phyloP scores from a whole-genome alignment of 2,888 invertebrate species.

The Priocnemis perturbator region DNA sequence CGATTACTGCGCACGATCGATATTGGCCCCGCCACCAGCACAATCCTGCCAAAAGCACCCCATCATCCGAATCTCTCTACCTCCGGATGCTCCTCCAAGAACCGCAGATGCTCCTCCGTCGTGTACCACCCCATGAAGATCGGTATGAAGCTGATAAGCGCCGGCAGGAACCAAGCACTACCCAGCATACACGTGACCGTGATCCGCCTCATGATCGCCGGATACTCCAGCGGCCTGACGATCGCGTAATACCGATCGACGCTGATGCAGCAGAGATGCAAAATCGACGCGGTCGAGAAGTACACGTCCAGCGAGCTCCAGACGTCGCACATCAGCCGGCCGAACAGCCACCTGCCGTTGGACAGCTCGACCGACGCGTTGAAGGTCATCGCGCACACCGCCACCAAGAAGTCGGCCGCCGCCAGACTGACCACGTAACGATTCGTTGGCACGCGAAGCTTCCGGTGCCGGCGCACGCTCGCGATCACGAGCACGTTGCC shows the following conservation, averaged over 20 bases:
- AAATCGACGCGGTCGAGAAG: conserved; percentile 93
- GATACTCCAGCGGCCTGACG: conserved; percentile 93
- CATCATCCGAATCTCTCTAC: conserved; percentile 36
- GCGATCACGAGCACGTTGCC: conserved; percentile 94
- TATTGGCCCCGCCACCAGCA: too few species aligned
- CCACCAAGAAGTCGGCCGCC: conserved; percentile 94
- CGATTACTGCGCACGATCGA: too few species aligned
- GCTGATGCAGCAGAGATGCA: conserved; percentile 95
- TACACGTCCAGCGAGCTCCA: conserved; percentile 97
- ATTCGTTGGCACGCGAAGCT: conserved; percentile 91
- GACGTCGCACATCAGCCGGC: conserved; percentile 93
- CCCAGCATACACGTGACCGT: conserved; percentile 79
- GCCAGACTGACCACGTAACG: conserved; percentile 96
- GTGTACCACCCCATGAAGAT: conserved; percentile 83
- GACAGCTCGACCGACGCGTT: conserved; percentile 91
- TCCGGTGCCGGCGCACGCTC: conserved; percentile 87
- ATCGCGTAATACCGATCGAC: conserved; percentile 95
- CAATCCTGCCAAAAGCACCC: neutral
- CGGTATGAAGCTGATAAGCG: conserved; percentile 80
- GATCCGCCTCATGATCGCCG: conserved; percentile 91
- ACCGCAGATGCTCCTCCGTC: conserved; percentile 78
- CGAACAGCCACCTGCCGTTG: conserved; percentile 91
- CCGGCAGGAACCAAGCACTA: conserved; percentile 79
- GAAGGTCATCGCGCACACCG: conserved; percentile 94
- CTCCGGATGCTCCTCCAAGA: conserved; percentile 81